These are phyloP conservation scores for Tachysurus vachellii DNA, from an alignment of 2,113 vertebrate species.

Conservation along the genomic window DNA sequence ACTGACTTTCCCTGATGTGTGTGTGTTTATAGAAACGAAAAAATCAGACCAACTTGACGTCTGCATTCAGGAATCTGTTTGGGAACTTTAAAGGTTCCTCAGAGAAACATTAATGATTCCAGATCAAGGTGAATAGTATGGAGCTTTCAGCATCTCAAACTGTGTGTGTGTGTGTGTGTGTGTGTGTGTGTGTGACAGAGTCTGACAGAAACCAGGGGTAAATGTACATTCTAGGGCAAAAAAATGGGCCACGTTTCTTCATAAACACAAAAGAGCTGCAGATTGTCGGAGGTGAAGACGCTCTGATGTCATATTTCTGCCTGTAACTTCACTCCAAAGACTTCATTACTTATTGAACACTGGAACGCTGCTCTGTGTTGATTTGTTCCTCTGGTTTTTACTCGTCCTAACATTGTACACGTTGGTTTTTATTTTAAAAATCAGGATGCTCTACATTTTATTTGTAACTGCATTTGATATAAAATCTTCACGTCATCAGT, in stretches of 20 bases:
- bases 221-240: neutral
- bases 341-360: neutral
- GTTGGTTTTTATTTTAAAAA: neutral
- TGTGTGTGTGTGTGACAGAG: neutral
- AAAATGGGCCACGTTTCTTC: neutral
- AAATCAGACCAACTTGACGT: neutral
- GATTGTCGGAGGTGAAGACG: neutral
- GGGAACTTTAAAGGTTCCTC: neutral
- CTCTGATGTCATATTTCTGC: neutral
- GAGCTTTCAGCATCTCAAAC: neutral
- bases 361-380: neutral
- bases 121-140: neutral
- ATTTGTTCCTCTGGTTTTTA: neutral
- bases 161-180: too few species aligned
- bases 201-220: neutral
- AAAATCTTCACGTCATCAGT: neutral
- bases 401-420: neutral
- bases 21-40: neutral
- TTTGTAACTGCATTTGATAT: neutral
- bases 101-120: neutral
- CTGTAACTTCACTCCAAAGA: neutral
- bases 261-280: neutral
- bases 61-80: neutral
- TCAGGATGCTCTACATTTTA: too few species aligned
- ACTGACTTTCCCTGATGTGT: neutral